Conservation (phyloP, 2,888 invertebrate genomes). For the Camponotus fellah region DNA sequence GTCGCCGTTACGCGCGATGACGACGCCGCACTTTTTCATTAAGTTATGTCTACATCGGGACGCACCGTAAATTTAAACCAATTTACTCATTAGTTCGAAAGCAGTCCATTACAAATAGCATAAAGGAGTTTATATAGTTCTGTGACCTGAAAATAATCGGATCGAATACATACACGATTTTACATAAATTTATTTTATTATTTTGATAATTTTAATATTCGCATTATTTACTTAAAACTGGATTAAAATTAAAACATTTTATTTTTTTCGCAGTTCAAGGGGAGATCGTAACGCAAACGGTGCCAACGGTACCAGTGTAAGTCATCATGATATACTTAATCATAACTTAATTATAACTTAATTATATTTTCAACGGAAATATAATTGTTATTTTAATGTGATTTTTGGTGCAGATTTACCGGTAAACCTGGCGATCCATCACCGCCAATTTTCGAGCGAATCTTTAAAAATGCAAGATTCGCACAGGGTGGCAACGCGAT, state of each 20-base stretch:
- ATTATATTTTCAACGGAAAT: neutral
- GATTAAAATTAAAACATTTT: neutral
- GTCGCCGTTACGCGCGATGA: slow-evolving; percentile 71
- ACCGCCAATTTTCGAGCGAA: slow-evolving; percentile 98
- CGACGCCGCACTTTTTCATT: slow-evolving; percentile 61
- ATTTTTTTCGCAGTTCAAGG: slow-evolving; percentile 89
- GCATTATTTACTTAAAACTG: neutral
- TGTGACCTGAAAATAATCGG: neutral
- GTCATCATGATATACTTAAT: slow-evolving; percentile 64
- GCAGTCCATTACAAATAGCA: neutral
- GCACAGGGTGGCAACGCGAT: slow-evolving; percentile 97
- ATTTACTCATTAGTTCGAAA: slow-evolving; percentile 64
- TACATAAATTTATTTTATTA: neutral
- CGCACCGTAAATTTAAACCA: slow-evolving; percentile 74
- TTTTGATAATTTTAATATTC: neutral
- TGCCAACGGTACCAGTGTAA: slow-evolving; percentile 84
- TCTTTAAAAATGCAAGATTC: slow-evolving; percentile 97
- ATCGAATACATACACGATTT: neutral
- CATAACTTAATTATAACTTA: no score
- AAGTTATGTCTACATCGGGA: slow-evolving; percentile 50
- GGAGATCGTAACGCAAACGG: slow-evolving; percentile 88
- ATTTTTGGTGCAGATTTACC: slow-evolving; percentile 77
- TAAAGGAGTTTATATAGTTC: neutral
- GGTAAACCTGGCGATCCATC: slow-evolving; percentile 92
- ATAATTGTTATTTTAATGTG: neutral